Base-by-base conservation (phyloP, 2,113 vertebrate genomes). In the Deroptyus accipitrinus region DNA sequence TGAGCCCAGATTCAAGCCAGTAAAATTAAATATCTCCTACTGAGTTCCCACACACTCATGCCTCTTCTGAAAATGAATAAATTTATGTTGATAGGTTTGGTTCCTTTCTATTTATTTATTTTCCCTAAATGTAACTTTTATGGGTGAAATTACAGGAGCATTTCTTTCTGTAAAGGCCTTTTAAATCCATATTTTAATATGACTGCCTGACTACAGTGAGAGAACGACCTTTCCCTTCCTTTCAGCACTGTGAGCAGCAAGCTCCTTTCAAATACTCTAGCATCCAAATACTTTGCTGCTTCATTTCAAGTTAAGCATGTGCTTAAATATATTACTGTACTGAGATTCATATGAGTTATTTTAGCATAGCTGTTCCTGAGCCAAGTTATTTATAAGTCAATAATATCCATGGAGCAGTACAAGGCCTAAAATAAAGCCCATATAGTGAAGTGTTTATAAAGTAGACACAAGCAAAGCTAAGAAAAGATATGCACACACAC, bases 301-400 rank as follows among this genome's bases (percentile, higher is more conserved):
- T 95, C 73, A 44, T 44, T 92, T 94, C 79, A 94, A 64, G 35
- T 70, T 91, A 78, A 94, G 42, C 33, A 25, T 78, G 55, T 70
- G 27, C 69, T 95, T 91, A 92, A 90, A 75, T 81, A 59, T 67
- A 42, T 81, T 84, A 86, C 51, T 68, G 52, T 44, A 33, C 24
- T 79, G 77, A 78, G 69, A 86, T 84, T 82, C 86, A 92, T 78
- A 91, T 39, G 64, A 86, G 27, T 59, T 83, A 82, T 90, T 95
- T 94, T 92, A 94, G 37, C 41, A 81, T 37, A 74, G 46, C 51
- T 92, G 6, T 42, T 89, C 9, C 51, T 62, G 24, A 75, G 42
- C 39, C 74, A 84, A 91, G 66, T 72, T 78, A 92, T 82, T 92
- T 92, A 42, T 79, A 52, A 91, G 57, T 28, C 27, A 75, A 33